Percentiles rank a stretch among this genome's conserved stretches.
These are phyloP conservation scores for Novumbra hubbsi DNA, from an alignment of 2,797 vertebrate species.

Conservation along the genomic window DNA sequence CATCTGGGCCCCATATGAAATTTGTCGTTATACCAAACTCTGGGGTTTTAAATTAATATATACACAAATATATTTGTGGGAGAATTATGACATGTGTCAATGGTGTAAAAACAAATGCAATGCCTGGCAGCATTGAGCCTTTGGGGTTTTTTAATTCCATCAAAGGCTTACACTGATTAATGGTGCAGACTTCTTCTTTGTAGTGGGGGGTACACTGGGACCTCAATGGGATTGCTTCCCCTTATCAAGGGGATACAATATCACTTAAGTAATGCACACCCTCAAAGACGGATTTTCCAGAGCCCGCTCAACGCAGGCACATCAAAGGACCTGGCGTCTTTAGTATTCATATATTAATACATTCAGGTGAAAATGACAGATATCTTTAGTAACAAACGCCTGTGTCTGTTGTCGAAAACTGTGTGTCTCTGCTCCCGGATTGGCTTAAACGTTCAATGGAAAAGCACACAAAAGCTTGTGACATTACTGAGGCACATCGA, in stretches of 20 bases:
- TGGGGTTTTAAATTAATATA: constrained; percentile 42
- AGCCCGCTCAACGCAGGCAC: constrained; percentile 54
- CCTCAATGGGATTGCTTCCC: constrained; percentile 64
- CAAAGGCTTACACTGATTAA: constrained; percentile 71
- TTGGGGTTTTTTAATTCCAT: constrained; percentile 73
- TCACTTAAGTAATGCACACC: constrained; percentile 68
- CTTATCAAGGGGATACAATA: constrained; percentile 72
- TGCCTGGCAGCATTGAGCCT: constrained; percentile 53
- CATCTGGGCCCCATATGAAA: constrained; percentile 41
- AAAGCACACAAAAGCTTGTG: constrained; percentile 20
- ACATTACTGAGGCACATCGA: background rate
- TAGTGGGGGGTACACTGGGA: constrained; percentile 60
- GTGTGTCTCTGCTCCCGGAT: background rate
- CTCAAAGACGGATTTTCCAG: constrained; percentile 61
- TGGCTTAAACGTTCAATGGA: constrained; percentile 6
- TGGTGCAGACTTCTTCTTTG: constrained; percentile 61
- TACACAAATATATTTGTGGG: constrained; percentile 51
- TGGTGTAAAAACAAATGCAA: constrained; percentile 56
- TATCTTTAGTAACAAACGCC: constrained; percentile 49
- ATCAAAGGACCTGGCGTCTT: constrained; percentile 68
- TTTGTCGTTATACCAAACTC: constrained; percentile 54
- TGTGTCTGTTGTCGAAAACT: constrained; percentile 47
- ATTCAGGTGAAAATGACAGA: constrained; percentile 60
- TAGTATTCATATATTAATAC: constrained; percentile 54
- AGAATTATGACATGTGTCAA: constrained; percentile 63